These are phyloP conservation scores for Anabas testudineus DNA, from an alignment of 2,797 vertebrate species.

Conservation along the genomic window DNA sequence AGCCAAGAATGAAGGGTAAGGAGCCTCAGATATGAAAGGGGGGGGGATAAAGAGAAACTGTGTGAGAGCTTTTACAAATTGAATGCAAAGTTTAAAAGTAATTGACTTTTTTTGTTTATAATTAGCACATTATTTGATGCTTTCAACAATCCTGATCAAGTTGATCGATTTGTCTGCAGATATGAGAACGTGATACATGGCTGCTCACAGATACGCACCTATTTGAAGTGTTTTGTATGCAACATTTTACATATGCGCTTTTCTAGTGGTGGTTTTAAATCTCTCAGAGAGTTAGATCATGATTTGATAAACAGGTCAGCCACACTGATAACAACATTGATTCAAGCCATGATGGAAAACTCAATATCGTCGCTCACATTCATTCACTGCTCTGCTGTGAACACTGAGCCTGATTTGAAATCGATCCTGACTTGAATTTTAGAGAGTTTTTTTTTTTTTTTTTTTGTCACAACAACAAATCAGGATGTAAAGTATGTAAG, in stretches of 20 bases:
- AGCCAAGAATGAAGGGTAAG: conserved; percentile 95
- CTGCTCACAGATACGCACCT: background rate
- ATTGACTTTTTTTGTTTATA: too few species aligned
- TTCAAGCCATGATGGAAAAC: conserved; percentile 46
- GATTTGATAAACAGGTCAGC: conserved; percentile 30
- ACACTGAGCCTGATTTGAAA: background rate
- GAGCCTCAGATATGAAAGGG: background rate
- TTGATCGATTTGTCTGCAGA: background rate
- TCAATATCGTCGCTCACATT: conserved; percentile 19
- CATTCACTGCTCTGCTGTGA: conserved; percentile 4
- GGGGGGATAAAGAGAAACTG: rapidly evolving
- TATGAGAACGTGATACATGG: background rate
- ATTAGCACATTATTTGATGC: too few species aligned
- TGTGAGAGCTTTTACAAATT: background rate
- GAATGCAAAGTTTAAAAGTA: background rate
- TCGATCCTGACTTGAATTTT: background rate
- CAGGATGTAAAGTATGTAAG: background rate
- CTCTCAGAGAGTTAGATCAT: background rate
- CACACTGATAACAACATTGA: conserved; percentile 42
- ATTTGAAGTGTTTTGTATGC: background rate
- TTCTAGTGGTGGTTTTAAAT: conserved; percentile 12
- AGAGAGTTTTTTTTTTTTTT: background rate
- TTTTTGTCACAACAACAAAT: background rate
- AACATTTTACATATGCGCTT: background rate
- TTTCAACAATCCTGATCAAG: background rate